Evolutionary conservation across 2,888 invertebrate species (phyloP).

Genomic region (Cosmopolites sordidus): DNA sequence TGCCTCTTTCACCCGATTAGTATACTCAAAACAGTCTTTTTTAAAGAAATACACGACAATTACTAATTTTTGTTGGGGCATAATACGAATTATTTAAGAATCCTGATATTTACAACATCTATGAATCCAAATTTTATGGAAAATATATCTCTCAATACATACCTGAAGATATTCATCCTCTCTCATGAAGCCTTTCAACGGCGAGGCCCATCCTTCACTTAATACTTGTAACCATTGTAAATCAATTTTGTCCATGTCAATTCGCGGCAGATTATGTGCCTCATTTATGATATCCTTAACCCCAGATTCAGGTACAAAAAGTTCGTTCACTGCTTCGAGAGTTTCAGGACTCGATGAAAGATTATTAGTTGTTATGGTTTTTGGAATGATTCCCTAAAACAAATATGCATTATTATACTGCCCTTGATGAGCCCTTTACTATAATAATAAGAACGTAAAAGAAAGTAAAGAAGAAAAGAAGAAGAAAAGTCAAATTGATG

Average conservation of each 20-base stretch:
- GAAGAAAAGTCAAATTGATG: too few relatives aligned
- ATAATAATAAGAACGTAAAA: too few relatives aligned
- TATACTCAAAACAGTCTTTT: too few relatives aligned
- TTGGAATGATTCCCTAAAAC: constrained; percentile 57
- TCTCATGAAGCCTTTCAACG: constrained; percentile 56
- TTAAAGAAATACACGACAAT: too few relatives aligned
- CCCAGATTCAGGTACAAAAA: constrained; percentile 68
- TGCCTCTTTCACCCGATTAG: too few relatives aligned
- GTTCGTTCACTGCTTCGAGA: constrained; percentile 58
- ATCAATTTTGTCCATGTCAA: constrained; percentile 78
- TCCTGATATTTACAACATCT: too few relatives aligned
- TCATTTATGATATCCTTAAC: constrained; percentile 62
- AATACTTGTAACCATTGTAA: constrained; percentile 85
- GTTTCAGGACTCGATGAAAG: constrained; percentile 13
- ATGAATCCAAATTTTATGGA: too few relatives aligned
- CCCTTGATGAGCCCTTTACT: too few relatives aligned
- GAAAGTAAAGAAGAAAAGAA: too few relatives aligned
- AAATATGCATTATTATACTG: constrained; percentile 1
- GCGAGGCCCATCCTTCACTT: constrained; percentile 96
- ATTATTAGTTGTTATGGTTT: constrained; percentile 17
- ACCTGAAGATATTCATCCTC: constrained; percentile 77
- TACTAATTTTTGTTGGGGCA: too few relatives aligned
- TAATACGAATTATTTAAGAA: too few relatives aligned
- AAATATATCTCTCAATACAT: too few relatives aligned
- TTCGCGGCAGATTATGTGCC: constrained; percentile 62